Evolutionary conservation across 64 coral and sea anemone genomes (phyloP), one percentile per base, ranked within the genome.

Genomic region (Montipora foliosa): DNA sequence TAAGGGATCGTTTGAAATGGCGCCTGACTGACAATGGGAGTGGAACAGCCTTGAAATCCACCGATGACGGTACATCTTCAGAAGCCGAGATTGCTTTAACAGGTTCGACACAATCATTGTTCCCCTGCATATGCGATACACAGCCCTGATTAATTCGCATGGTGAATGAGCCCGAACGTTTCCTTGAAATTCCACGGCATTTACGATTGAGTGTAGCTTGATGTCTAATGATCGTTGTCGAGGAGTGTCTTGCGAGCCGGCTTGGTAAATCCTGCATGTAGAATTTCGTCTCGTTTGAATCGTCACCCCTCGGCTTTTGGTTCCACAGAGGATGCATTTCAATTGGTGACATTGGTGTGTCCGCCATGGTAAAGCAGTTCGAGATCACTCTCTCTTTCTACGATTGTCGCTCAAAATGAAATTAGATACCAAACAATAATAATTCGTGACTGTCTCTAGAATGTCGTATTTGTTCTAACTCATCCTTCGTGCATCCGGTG

Each of bases 41-140:
- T 1, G 96, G 89, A 5, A 98, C 87, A 1, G 96, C 96, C 77
- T 95, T 98, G 49, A 98, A 98, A 72, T 98, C 89, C 47, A 92
- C 78, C 47, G 73, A 68, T 73, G 89, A 82, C 44, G 87, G 77
- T 52, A 88, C 89, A 68, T 86, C 83, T 12, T 84, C 49, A 24
- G 49, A 4, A 10, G 4, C 25, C 16, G 79, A 79, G 29, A 59
- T 14, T 15, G 20, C 81, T 6, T 46, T 67, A 68, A 77, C 69
- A 19, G 77, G 60, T 6, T 58, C 29, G 10, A 58, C 72, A 89
- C 70, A 14, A 52, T 75, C 83, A 49, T 64, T 59, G n/a, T 67
- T 45, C 61, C 47, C 17, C 19, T 55, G 60, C 29, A 59, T 22
- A 12, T 13, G 13, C 45, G 59, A 84, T 75, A 17, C 44, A 53